Percentiles rank a stretch among this genome's conserved stretches.
Evolutionary conservation across 1,140 invertebrate genomes (phyloP).

Genomic region (Teleogryllus occipitalis): DNA sequence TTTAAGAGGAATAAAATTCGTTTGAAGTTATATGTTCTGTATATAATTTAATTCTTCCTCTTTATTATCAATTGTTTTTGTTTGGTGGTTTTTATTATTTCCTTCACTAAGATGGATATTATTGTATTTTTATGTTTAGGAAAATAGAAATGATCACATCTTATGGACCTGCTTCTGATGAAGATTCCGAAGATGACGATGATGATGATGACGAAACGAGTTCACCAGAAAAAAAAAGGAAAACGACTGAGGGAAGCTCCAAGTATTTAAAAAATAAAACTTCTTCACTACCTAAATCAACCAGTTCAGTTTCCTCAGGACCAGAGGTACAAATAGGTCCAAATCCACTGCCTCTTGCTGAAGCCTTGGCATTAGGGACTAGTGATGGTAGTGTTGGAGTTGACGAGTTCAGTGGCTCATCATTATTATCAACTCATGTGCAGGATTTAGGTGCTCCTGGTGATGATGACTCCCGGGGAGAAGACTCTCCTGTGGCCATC

Average conservation of each 20-base stretch:
- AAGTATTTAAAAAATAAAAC: conserved; percentile 7
- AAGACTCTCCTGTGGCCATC: neutral
- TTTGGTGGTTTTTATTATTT: conserved; percentile 10
- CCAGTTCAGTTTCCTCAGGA: neutral
- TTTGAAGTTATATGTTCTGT: too few relatives aligned
- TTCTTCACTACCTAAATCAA: neutral
- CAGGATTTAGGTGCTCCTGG: conserved; percentile 8
- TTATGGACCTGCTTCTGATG: conserved; percentile 36
- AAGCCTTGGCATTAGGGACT: neutral
- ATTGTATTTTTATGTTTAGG: conserved; percentile 33
- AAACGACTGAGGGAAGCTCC: neutral
- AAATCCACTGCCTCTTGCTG: neutral
- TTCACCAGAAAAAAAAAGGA: conserved; percentile 17
- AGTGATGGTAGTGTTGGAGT: neutral
- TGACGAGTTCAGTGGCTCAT: neutral
- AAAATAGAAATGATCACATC: conserved; percentile 53
- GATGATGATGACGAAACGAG: neutral
- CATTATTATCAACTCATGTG: conserved; percentile 4
- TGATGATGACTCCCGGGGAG: neutral
- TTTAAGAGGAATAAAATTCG: too few relatives aligned
- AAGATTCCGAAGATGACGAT: conserved; percentile 25
- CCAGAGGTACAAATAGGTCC: neutral
- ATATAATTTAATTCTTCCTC: too few relatives aligned
- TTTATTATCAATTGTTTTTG: neutral
- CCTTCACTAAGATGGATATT: neutral